Conservation (phyloP, 1,140 invertebrate genomes). For the Zaprionus nigranus region DNA sequence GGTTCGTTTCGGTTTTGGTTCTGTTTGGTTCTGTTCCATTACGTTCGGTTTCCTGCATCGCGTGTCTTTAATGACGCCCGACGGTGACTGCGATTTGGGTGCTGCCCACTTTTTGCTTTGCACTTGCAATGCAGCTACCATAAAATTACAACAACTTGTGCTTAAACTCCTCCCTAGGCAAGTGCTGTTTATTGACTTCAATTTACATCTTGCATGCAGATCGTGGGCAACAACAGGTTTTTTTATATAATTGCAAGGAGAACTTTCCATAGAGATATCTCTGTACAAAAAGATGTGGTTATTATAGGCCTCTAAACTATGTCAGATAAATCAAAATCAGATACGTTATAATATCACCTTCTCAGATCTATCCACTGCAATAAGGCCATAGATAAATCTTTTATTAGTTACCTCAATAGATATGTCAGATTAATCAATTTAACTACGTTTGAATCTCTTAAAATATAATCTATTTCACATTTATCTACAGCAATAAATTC, state of each 20-base stretch:
- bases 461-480: no score
- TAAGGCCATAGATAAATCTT: no score
- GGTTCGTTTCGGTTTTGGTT: slow-evolving; percentile 5
- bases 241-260: not conserved
- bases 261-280: no score
- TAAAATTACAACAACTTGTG: slow-evolving; percentile 34
- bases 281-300: no score
- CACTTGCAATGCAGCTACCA: slow-evolving; percentile 35
- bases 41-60: slow-evolving; percentile 32
- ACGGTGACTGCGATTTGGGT: slow-evolving; percentile 37
- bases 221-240: not conserved
- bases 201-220: not conserved
- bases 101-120: slow-evolving; percentile 21
- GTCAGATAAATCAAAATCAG: no score
- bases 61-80: slow-evolving; percentile 38
- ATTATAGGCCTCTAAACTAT: no score
- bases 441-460: no score
- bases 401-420: no score
- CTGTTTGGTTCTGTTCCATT: slow-evolving; percentile 28
- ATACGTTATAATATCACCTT: no score
- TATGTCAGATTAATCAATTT: no score
- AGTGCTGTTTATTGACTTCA: not conserved
- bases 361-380: no score
- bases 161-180: not conserved
- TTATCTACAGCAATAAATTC: not conserved